Conservation (phyloP, 2,888 invertebrate genomes). For the Acrobeloides nanus region DNA sequence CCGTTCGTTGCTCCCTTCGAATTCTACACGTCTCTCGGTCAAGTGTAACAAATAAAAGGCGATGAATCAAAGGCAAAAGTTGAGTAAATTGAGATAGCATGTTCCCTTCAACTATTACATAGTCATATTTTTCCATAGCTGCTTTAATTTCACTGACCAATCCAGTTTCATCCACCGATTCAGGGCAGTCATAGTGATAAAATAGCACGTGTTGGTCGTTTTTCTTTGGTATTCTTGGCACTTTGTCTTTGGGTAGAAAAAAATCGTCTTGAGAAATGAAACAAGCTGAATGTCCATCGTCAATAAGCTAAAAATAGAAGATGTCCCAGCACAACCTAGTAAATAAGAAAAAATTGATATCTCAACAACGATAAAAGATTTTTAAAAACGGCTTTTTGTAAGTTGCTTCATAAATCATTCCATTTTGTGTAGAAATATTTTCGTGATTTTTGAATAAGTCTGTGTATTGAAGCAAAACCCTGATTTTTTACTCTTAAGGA, state of each 20-base stretch:
- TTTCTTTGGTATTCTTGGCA: constrained; percentile 13
- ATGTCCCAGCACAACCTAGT: too few species aligned
- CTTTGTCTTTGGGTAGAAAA: constrained; percentile 33
- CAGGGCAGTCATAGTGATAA: constrained; percentile 29
- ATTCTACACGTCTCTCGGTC: constrained; percentile 39
- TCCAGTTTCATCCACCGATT: constrained; percentile 9
- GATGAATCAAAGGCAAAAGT: constrained; percentile 27
- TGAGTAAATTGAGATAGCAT: constrained; percentile 43
- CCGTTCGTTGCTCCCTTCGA: constrained; percentile 28
- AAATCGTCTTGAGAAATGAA: constrained; percentile 42
- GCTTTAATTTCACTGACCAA: constrained; percentile 8
- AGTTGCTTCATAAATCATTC: too few species aligned
- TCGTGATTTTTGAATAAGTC: too few species aligned
- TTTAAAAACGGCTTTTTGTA: too few species aligned
- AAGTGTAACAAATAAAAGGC: constrained; percentile 40
- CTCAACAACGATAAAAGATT: too few species aligned
- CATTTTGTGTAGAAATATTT: not conserved
- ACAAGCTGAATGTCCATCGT: constrained; percentile 10
- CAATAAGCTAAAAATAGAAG: constrained; percentile 2
- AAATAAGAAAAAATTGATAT: too few species aligned
- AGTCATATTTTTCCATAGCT: constrained; percentile 14
- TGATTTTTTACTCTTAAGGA: too few species aligned
- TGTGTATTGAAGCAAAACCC: too few species aligned
- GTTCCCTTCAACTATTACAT: constrained; percentile 46
- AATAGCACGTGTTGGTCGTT: constrained; percentile 17